Evolutionary conservation across 2,113 vertebrate genomes (phyloP), one percentile per base, ranked within the genome.

Genomic region (Ia io): DNA sequence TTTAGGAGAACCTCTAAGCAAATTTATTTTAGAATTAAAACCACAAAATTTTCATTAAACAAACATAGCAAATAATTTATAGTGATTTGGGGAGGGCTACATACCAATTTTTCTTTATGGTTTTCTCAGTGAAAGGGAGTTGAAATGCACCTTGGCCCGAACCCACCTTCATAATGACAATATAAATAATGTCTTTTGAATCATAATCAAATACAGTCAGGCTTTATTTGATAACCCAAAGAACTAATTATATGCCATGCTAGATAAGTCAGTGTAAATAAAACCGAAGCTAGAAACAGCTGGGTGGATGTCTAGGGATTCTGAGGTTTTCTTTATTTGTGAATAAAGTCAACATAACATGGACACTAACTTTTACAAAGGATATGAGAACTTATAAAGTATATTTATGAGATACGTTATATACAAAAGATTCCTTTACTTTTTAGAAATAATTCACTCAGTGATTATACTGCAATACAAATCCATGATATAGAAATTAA

Each of bases 231-330:
- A 51, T 95, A 96, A 94, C 79, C 86, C 91, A 87, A 91, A 96
- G 93, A 96, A 90, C 89, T 97, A 96, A 96, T 97, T 96, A 96
- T 67, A 77, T 96, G 94, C 40, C 94, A 96, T 84, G 83, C 93
- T 96, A 97, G 86, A 97, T 96, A 95, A 97, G 96, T 96, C 93
- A 94, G 85, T 95, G 69, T 73, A 96, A 95, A 82, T 95, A 70
- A 76, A 96, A 73, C 87, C 80, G 93, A 95, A 91, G 84, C 83
- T 91, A 80, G 51, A 93, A 97, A 88, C 83, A 97, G 83, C 95
- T 95, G 95, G 82, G 51, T 47, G 49, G 40, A 71, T 88, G 35
- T 91, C 94, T 90, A 93, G 96, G 84, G 94, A 95, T 90, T 93
- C 90, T 90, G 59, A 90, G 59, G 56, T 77, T 95, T 90, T 84